Conservation (phyloP, 2,888 invertebrate genomes). For the Lycocerus yunnanus region DNA sequence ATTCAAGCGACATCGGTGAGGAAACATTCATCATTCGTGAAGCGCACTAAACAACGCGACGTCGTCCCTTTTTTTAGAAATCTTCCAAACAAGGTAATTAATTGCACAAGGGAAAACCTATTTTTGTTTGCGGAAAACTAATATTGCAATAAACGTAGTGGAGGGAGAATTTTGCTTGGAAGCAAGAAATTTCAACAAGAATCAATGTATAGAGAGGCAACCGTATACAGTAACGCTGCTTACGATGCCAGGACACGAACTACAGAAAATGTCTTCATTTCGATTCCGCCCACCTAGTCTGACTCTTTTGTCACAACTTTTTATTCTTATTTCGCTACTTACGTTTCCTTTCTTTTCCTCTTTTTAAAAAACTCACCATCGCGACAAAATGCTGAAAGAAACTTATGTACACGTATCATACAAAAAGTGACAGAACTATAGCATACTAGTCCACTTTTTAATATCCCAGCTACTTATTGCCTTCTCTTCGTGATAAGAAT, state of each 20-base stretch:
- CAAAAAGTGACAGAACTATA: slow-evolving; percentile 21
- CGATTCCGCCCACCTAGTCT: slow-evolving; percentile 45
- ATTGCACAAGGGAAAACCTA: slow-evolving; percentile 7
- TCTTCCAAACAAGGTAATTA: slow-evolving; percentile 14
- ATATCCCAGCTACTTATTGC: slow-evolving; percentile 29
- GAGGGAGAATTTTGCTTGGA: neutral
- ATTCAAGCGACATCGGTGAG: slow-evolving; percentile 16
- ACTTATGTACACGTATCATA: slow-evolving; percentile 26
- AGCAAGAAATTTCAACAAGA: slow-evolving; percentile 9
- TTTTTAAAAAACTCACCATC: slow-evolving; percentile 8
- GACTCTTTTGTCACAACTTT: slow-evolving; percentile 49
- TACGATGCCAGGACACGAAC: slow-evolving; percentile 47
- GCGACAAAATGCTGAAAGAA: slow-evolving; percentile 21
- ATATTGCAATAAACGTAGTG: slow-evolving; percentile 19
- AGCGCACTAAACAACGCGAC: slow-evolving; percentile 16
- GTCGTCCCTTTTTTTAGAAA: slow-evolving; percentile 7
- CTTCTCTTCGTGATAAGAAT: slow-evolving; percentile 22
- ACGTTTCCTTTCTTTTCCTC: slow-evolving; percentile 18
- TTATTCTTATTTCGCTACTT: slow-evolving; percentile 42
- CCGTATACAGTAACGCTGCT: slow-evolving; percentile 34
- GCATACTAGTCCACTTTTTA: slow-evolving; percentile 28
- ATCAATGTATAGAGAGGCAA: slow-evolving; percentile 24
- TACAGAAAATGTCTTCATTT: slow-evolving; percentile 47
- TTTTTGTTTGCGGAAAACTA: slow-evolving; percentile 10
- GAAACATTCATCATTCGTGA: slow-evolving; percentile 22